Conservation (phyloP, 2,797 vertebrate species). For the Enteromius thamalakanensis region DNA sequence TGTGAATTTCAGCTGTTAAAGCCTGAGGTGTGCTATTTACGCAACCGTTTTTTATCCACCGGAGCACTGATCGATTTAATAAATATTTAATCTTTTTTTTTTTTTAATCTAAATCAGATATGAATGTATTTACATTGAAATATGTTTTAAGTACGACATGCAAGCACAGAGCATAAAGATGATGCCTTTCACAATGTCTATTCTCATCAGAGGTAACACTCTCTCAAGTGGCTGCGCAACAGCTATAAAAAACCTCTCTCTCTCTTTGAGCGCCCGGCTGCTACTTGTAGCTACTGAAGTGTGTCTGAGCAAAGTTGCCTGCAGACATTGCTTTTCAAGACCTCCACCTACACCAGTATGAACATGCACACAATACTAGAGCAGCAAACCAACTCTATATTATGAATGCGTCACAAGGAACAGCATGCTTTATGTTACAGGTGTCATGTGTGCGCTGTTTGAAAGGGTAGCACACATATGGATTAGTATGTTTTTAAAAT, state of each 20-base stretch:
- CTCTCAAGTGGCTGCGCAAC: conserved; percentile 57
- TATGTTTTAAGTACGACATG: background rate
- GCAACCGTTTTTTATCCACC: background rate
- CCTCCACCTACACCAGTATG: conserved; percentile 41
- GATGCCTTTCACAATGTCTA: conserved; percentile 16
- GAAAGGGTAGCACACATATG: background rate
- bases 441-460: conserved; percentile 24
- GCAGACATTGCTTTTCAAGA: conserved; percentile 42
- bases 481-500: background rate
- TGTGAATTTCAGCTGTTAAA: background rate
- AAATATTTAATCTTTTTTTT: background rate
- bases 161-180: background rate
- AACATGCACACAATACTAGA: conserved; percentile 25
- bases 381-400: conserved; percentile 17
- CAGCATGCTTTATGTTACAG: conserved; percentile 5
- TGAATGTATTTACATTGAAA: background rate
- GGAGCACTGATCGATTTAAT: background rate
- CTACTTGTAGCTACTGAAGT: conserved; percentile 58
- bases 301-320: conserved; percentile 47
- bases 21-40: background rate
- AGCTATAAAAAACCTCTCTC: conserved; percentile 47
- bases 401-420: conserved; percentile 10
- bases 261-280: conserved; percentile 55
- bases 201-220: conserved; percentile 58
- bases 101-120: background rate